Percentiles rank a stretch among this genome's conserved stretches.
Conservation (phyloP, 2,113 vertebrate genomes). For the Pitta sordida region DNA sequence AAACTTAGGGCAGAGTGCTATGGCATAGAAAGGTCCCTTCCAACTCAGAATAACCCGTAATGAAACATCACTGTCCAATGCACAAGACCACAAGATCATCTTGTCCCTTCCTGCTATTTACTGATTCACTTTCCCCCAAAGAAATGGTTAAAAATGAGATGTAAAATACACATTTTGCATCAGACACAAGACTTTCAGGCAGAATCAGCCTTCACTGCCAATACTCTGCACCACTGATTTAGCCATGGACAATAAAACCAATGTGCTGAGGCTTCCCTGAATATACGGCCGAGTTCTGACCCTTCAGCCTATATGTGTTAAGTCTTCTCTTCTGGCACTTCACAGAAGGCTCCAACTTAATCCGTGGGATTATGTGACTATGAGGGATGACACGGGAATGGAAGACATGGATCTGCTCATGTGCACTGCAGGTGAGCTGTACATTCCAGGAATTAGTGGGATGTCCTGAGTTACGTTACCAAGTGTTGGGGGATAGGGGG, state of each 20-base stretch:
- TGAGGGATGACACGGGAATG: accelerated
- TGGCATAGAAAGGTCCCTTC: background rate
- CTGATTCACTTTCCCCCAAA: background rate
- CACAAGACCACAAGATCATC: background rate
- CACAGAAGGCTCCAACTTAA: background rate
- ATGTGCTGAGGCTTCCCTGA: background rate
- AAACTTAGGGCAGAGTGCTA: background rate
- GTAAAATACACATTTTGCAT: background rate
- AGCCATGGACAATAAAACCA: accelerated
- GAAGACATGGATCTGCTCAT: background rate
- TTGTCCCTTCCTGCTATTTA: background rate
- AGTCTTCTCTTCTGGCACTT: background rate
- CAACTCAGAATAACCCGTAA: too few relatives aligned
- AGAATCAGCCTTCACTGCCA: background rate
- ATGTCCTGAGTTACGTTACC: background rate
- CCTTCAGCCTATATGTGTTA: background rate
- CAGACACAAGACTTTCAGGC: background rate
- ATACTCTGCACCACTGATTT: background rate
- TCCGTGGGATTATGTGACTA: background rate
- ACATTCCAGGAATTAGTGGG: background rate
- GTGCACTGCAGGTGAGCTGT: background rate
- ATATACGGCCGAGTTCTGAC: background rate
- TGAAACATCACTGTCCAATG: background rate
- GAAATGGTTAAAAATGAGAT: background rate
- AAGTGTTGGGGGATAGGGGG: background rate